Evolutionary conservation across 2,797 vertebrate genomes (phyloP).

Genomic region (Phrynocephalus forsythii): DNA sequence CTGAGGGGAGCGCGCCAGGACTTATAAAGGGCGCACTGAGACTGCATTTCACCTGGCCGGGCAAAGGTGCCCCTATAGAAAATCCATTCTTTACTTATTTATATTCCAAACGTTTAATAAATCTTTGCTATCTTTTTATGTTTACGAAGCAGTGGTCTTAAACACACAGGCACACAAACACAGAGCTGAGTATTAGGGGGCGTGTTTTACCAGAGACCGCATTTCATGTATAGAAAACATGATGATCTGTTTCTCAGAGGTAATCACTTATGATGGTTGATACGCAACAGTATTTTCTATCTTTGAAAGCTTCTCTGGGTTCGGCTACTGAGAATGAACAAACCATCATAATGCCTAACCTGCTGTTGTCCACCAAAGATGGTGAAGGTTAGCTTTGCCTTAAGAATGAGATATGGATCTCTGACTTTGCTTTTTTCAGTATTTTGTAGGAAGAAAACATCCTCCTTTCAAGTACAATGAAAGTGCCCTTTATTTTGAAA

Average conservation of each 20-base stretch:
- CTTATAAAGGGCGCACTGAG: no score
- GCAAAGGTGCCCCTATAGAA: no score
- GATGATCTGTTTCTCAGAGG: conserved; percentile 3
- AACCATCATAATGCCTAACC: background rate
- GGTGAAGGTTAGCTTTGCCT: background rate
- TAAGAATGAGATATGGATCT: background rate
- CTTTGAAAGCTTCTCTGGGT: conserved; percentile 26
- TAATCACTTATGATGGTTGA: conserved; percentile 26
- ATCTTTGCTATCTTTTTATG: background rate
- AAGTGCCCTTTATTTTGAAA: background rate
- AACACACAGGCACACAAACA: background rate
- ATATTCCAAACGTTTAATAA: background rate
- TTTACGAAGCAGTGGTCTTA: background rate
- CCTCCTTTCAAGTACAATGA: background rate
- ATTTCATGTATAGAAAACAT: background rate
- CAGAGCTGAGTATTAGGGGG: background rate
- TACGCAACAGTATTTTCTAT: conserved; percentile 25
- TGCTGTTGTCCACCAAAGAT: background rate
- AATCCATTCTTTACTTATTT: background rate
- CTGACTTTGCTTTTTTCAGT: background rate
- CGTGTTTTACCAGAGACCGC: conserved; percentile 21
- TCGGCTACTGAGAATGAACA: conserved; percentile 19
- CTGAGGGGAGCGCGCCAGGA: no score
- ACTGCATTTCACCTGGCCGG: no score
- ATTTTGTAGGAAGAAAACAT: background rate